phyloP scores from a whole-genome alignment of 2,888 invertebrate species.

The Acholoe squamosa region DNA sequence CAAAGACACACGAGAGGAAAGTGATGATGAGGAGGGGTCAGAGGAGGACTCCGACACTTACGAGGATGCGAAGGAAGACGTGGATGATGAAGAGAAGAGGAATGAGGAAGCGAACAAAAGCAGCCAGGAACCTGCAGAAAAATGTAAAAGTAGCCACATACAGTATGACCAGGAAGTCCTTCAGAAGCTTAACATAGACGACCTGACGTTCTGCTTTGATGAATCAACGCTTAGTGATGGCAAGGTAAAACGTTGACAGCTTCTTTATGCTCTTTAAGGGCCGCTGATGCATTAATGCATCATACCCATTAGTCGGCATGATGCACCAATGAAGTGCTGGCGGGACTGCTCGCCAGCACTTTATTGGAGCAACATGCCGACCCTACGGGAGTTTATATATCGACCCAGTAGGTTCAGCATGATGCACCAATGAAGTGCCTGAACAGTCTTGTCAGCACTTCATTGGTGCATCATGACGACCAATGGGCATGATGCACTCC shows the following conservation, averaged over 20 bases:
- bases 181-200: conserved; percentile 70
- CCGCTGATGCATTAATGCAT: too few relatives aligned
- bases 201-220: conserved; percentile 78
- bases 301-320: too few relatives aligned
- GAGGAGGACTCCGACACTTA: conserved; percentile 24
- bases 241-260: conserved; percentile 64
- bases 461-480: too few relatives aligned
- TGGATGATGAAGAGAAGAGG: conserved; percentile 64
- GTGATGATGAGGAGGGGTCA: conserved; percentile 38
- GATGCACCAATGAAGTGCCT: too few relatives aligned
- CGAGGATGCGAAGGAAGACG: conserved; percentile 64
- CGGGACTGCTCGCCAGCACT: too few relatives aligned
- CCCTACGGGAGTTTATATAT: too few relatives aligned
- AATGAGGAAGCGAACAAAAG: neutral
- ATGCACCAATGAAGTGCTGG: too few relatives aligned
- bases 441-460: too few relatives aligned
- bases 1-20: neutral
- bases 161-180: conserved; percentile 50
- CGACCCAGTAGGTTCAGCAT: too few relatives aligned
- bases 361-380: too few relatives aligned
- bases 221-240: conserved; percentile 70
- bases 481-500: too few relatives aligned
- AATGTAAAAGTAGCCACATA: neutral
- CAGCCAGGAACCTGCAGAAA: neutral
- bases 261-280: too few relatives aligned